These are phyloP conservation scores for Aspidiotus rigidus DNA, from an alignment of 2,888 invertebrate species.

Conservation along the genomic window DNA sequence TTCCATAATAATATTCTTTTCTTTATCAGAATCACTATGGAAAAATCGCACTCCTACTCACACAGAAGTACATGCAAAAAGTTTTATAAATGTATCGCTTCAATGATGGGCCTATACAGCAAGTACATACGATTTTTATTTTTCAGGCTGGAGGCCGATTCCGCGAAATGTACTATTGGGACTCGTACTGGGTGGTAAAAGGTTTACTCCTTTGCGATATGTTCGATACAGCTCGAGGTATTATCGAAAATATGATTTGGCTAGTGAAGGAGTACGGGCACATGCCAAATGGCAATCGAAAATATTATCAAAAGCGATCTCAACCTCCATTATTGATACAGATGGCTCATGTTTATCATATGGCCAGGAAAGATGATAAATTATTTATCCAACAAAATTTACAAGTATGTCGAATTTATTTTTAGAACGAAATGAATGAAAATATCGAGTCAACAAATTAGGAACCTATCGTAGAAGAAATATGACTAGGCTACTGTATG, in stretches of 20 bases:
- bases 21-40: no score
- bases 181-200: conserved; percentile 76
- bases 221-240: conserved; percentile 51
- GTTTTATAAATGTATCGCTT: no score
- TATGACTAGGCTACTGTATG: no score
- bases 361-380: conserved; percentile 57
- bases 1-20: no score
- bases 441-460: no score
- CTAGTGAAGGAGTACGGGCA: conserved; percentile 57
- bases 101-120: no score
- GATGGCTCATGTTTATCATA: conserved; percentile 63
- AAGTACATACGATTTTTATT: background rate
- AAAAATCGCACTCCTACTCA: no score
- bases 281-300: conserved; percentile 72
- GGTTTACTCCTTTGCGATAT: conserved; percentile 65
- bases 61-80: no score
- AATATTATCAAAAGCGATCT: conserved; percentile 64
- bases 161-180: conserved; percentile 73
- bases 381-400: conserved; percentile 55
- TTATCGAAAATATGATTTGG: conserved; percentile 65
- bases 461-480: no score
- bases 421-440: background rate
- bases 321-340: conserved; percentile 62
- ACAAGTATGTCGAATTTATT: conserved; percentile 39
- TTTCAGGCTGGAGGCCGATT: conserved; percentile 60